Evolutionary conservation across 2,797 vertebrate genomes (phyloP), one percentile per base, ranked within the genome.

Genomic region (Hippocampus kuda): DNA sequence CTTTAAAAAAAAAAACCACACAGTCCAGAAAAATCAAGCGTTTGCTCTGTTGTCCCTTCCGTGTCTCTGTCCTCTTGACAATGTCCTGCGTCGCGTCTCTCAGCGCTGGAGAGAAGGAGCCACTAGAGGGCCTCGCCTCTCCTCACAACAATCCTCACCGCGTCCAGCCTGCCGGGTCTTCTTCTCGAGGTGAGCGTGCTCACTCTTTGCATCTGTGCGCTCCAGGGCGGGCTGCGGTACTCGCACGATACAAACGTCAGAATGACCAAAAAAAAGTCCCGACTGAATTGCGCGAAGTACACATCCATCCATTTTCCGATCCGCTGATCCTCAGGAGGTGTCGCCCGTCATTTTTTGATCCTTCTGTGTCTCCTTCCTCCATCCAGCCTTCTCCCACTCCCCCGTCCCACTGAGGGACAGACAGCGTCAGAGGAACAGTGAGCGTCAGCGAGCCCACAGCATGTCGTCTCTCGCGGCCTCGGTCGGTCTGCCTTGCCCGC

Each of bases 401-500:
- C 81, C 89, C 0, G 71, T 86, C 12, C 2, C 49, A 0, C 75
- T 81, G 4, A 75, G 77, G 0, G 91, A 93, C 27, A 62, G 46
- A 42, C 49, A 22, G 69, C 85, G 80, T 9, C 88, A 87, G 49
- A 89, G 82, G 70, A 74, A 70, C 66, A 66, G 68, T 0, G 93
- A 95, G 48, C 83, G 87, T 3, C 86, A 82, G n/a, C 87, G 87
- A 41, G 83, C 71, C 12, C 74, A 75, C 53, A 88, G 86, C 62
- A 76, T 88, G 53, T 85, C 89, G 18, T 79, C 83, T 42, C 75
- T 92, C 68, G 91, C 91, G 0, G 90, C 91, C 10, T 92, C 91
- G 0, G 91, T 92, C 0, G 91, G 91, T 64, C 84, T 92, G 30
- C 87, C 90, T 48, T 90, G 85, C 83, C 86, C 81, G 54, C 78